These are phyloP conservation scores for Rotaria socialis DNA, from an alignment of 2,888 invertebrate genomes.

Conservation along the genomic window DNA sequence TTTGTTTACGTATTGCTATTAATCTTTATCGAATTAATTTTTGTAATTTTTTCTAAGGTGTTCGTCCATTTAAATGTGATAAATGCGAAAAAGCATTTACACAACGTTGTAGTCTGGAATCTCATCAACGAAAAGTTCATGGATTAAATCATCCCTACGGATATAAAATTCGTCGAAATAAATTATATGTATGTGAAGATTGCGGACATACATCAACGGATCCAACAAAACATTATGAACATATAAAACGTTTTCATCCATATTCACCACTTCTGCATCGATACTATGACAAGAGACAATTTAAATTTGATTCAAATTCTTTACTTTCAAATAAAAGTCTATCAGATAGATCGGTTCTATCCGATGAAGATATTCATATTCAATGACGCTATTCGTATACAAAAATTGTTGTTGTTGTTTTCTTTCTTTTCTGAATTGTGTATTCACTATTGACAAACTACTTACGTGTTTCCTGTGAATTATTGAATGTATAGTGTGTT, in stretches of 20 bases:
- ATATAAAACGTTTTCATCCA: slow-evolving; percentile 63
- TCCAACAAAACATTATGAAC: slow-evolving; percentile 89
- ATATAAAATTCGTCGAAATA: slow-evolving; percentile 93
- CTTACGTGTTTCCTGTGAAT: not conserved
- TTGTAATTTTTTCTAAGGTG: slow-evolving; percentile 61
- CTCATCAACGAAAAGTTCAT: slow-evolving; percentile 96
- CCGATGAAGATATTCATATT: not conserved
- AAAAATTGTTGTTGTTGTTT: not conserved
- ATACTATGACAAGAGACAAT: slow-evolving; percentile 44
- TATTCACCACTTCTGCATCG: slow-evolving; percentile 43
- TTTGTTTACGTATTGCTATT: no score
- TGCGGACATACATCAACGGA: slow-evolving; percentile 95
- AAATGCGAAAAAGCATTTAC: slow-evolving; percentile 98
- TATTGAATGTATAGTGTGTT: not conserved
- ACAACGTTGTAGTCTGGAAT: slow-evolving; percentile 94
- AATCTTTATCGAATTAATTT: not conserved
- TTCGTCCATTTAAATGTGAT: slow-evolving; percentile 97
- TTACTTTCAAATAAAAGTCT: not conserved
- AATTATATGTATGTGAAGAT: slow-evolving; percentile 99
- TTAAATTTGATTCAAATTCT: slow-evolving; percentile 38
- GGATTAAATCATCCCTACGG: slow-evolving; percentile 91
- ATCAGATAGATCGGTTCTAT: not conserved
- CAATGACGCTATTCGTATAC: not conserved
- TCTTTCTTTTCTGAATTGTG: not conserved
- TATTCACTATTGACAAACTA: not conserved